Base-by-base conservation (phyloP, 2,113 vertebrate species). In the Bagarius yarrelli region DNA sequence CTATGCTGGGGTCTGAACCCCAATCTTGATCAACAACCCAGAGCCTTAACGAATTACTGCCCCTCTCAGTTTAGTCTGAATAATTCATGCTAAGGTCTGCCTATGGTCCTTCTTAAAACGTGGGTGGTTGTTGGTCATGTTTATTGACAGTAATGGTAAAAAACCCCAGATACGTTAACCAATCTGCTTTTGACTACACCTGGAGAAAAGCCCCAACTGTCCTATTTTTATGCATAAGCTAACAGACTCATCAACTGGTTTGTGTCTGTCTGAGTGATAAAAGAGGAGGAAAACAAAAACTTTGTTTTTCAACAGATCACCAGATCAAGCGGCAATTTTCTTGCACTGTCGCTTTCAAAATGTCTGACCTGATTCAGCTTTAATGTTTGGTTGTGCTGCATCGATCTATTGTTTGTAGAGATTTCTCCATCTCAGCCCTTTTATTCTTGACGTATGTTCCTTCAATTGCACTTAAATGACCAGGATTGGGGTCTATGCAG, bases 401-500 rank as follows among this genome's bases (percentile, higher is more conserved):
- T 30, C 5, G 67, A 47, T 70, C 67, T 52, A 44, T n/a, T 69
- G 18, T 44, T 25, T 44, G 64, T 44, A 19, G 15, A 19, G n/a
- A 2, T 71, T 44, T 25, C 47, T 56, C 21, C 32, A 23, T 47
- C 56, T 40, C 56, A 25, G n/a, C 74, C 55, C 60, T 66, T 57
- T 74, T 47, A 23, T 23, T 50, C n/a, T 15, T 50, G 67, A 50
- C 40, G 14, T 50, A 4, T 67, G 30, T 32, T 73, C 2, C 21
- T 64, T 25, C 59, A 81, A 55, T 86, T 75, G 74, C 63, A 70
- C 32, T 59, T 59, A 66, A 70, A 60, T 77, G 53, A 32, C 67
- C 76, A 63, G 34, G 8, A n/a, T 64, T 14, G 36, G 44, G 76
- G 36, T 80, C 64, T 64, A 80, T 63, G 44, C 55, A 66, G 76